Evolutionary conservation across 2,113 vertebrate genomes (phyloP), one percentile per base, ranked within the genome.

Genomic region (Coturnix japonica): DNA sequence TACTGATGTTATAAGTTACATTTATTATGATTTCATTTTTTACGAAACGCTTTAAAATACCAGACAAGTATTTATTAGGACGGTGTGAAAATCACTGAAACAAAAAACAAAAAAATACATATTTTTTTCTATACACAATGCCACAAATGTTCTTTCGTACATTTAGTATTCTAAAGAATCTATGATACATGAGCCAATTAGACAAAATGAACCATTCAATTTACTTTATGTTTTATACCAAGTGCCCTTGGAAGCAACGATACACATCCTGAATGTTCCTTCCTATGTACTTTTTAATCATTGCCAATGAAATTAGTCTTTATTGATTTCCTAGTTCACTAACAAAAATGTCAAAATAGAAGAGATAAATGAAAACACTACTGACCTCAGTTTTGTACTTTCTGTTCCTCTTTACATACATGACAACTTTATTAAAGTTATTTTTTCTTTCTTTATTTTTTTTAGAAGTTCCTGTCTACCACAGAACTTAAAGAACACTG

Each of bases 251-350:
- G 96, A 94, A 93, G 69, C 70, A 91, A 78, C 57, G 60, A 66
- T 64, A 71, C 53, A 71, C n/a, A 88, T 92, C 46, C 70, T 89
- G 67, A 95, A 60, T 85, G 86, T 95, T 96, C 87, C 77, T 87
- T 89, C 78, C 72, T 61, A 56, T 71, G 80, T 79, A 89, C 83
- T 94, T 37, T 79, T 41, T 81, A 89, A 93, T 82, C 72, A 66
- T 92, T 96, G 95, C 89, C 95, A 97, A 95, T 79, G 65, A 96
- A 96, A 96, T 97, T 93, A 96, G 77, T 80, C 93, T 76, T 85
- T 90, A 96, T 93, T 95, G 91, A 96, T 96, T 93, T 95, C 82
- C 69, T 81, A 94, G 71, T 70, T 93, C 90, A 71, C 83, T 91
- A 95, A 94, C 92, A 95, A 95, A 96, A 93, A 81, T 81, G 95